Evolutionary conservation across 2,888 invertebrate species (phyloP).

Genomic region (Aradus depressus): DNA sequence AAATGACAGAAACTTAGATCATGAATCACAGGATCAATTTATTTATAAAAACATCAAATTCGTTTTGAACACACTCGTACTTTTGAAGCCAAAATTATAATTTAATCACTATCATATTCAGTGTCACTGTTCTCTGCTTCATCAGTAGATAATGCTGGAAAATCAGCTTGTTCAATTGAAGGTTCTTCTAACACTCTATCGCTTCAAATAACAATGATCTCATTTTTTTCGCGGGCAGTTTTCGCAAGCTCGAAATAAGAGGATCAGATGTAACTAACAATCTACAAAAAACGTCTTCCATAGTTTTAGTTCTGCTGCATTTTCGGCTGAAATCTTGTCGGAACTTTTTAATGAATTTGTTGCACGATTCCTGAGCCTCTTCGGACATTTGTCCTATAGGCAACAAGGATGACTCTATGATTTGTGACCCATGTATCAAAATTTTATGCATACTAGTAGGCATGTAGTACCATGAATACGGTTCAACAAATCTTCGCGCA

Average conservation of each 20-base stretch:
- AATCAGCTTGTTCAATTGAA: too few relatives aligned
- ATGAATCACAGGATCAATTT: too few relatives aligned
- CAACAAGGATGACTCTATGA: not conserved
- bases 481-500: not conserved
- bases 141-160: too few relatives aligned
- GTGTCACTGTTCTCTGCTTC: too few relatives aligned
- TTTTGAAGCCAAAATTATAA: too few relatives aligned
- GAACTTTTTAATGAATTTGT: not conserved
- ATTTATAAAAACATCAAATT: too few relatives aligned
- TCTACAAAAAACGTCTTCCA: not conserved
- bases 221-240: too few relatives aligned
- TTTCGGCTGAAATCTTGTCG: not conserved
- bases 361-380: not conserved
- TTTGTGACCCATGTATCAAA: slow-evolving; percentile 7
- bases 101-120: too few relatives aligned
- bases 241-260: not conserved
- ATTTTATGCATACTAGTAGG: slow-evolving; percentile 10
- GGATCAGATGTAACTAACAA: not conserved
- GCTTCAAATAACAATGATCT: too few relatives aligned
- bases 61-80: too few relatives aligned
- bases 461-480: slow-evolving; percentile 10
- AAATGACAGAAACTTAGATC: too few relatives aligned
- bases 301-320: not conserved
- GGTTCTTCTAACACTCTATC: too few relatives aligned
- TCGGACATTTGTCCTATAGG: slow-evolving; percentile 1